Percentiles rank a stretch among this genome's conserved stretches.
phyloP scores from a whole-genome alignment of 2,888 invertebrate genomes.

The Lithophane leautieri region DNA sequence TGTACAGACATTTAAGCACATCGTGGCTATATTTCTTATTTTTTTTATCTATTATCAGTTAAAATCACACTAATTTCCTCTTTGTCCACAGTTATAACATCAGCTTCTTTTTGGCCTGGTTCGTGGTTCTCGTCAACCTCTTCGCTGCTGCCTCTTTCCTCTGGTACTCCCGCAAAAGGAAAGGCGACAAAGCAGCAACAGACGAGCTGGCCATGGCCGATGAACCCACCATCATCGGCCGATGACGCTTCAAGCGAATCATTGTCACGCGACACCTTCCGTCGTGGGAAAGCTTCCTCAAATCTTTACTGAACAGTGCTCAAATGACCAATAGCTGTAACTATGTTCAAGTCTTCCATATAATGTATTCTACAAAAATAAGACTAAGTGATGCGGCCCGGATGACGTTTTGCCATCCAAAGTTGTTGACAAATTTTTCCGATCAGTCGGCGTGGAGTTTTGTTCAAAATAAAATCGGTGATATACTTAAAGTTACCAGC shows the following conservation, averaged over 20 bases:
- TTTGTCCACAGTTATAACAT: constrained; percentile 91
- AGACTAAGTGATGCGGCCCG: constrained; percentile 63
- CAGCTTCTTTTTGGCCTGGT: constrained; percentile 94
- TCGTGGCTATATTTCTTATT: background rate
- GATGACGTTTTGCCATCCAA: constrained; percentile 44
- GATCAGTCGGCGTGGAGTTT: constrained; percentile 3
- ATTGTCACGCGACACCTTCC: constrained; percentile 70
- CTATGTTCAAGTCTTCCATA: constrained; percentile 85
- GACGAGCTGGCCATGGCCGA: constrained; percentile 96
- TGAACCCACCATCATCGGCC: constrained; percentile 95
- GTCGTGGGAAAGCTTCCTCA: constrained; percentile 79
- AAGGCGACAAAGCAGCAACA: constrained; percentile 95
- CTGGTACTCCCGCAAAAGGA: constrained; percentile 95
- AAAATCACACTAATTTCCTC: background rate
- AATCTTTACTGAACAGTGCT: constrained; percentile 88
- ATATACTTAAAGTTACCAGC: constrained; percentile 5
- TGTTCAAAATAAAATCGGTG: constrained; percentile 17
- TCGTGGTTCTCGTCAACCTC: constrained; percentile 93
- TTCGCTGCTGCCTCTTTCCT: constrained; percentile 93
- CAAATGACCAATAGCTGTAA: constrained; percentile 87
- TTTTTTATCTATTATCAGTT: background rate
- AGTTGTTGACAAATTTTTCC: constrained; percentile 21
- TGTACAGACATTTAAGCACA: constrained; percentile 21
- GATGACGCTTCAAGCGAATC: constrained; percentile 85
- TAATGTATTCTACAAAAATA: constrained; percentile 71